Conservation (phyloP, 2,888 invertebrate genomes). For the Xestia c-nigrum region DNA sequence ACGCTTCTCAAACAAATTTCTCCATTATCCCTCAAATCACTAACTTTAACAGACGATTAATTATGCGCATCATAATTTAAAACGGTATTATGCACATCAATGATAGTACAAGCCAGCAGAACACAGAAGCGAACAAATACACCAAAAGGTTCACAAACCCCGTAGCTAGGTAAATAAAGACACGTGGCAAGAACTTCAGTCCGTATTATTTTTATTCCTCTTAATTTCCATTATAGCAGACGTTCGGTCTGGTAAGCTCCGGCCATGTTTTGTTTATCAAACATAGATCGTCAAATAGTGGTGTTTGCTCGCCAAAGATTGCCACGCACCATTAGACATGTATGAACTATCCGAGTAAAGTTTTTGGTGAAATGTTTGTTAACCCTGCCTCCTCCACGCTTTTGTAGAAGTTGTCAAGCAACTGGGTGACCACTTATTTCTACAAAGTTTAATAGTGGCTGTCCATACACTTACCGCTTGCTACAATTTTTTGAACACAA, state of each 20-base stretch:
- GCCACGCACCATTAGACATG: constrained; percentile 77
- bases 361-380: constrained; percentile 73
- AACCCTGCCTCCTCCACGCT: constrained; percentile 59
- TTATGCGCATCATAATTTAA: constrained; percentile 52
- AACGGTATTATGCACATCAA: constrained; percentile 48
- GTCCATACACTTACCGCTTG: constrained; percentile 49
- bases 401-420: constrained; percentile 69
- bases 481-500: constrained; percentile 53
- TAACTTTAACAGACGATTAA: constrained; percentile 47
- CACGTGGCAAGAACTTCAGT: constrained; percentile 50
- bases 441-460: constrained; percentile 45
- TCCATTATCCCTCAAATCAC: constrained; percentile 41
- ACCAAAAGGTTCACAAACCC: constrained; percentile 53
- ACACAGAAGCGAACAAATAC: constrained; percentile 50
- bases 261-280: constrained; percentile 69
- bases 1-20: constrained; percentile 34
- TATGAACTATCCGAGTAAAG: constrained; percentile 67
- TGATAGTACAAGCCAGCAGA: constrained; percentile 36
- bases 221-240: constrained; percentile 60
- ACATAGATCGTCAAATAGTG: constrained; percentile 69
- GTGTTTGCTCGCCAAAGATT: constrained; percentile 72
- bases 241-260: constrained; percentile 60
- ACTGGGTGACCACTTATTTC: constrained; percentile 60
- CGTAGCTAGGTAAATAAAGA: constrained; percentile 33
- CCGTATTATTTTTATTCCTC: constrained; percentile 60